Conservation (phyloP, 2,797 vertebrate genomes). For the Centroberyx gerrardi region DNA sequence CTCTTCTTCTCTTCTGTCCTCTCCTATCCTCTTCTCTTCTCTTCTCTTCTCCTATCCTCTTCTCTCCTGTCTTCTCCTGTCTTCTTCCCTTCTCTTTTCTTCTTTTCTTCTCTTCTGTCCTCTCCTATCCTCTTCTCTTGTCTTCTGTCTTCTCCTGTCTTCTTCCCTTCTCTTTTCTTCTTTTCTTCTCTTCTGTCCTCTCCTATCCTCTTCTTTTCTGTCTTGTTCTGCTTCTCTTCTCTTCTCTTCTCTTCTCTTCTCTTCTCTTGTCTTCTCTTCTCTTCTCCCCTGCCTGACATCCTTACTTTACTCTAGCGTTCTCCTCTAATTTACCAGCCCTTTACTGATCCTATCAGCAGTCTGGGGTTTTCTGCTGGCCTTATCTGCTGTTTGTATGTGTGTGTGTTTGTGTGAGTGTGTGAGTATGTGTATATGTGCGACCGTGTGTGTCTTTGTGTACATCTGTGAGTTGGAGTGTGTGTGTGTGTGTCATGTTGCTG, state of each 20-base stretch:
- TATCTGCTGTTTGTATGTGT: constrained; percentile 44
- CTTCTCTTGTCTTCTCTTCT: neutral
- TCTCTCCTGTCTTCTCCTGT: neutral
- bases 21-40: neutral
- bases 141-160: neutral
- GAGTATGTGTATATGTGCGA: constrained; percentile 3
- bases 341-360: constrained; percentile 59
- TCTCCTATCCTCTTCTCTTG: neutral
- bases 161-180: neutral
- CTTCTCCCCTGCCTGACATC: constrained; percentile 31
- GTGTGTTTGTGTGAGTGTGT: constrained; percentile 6
- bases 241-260: neutral
- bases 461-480: constrained; percentile 4
- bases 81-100: neutral
- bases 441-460: neutral
- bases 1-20: neutral
- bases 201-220: neutral
- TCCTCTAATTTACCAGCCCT: constrained; percentile 56
- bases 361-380: constrained; percentile 48
- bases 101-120: neutral
- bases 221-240: constrained; percentile 1
- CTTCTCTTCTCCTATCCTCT: neutral
- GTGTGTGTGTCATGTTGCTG: constrained; percentile 1
- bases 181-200: neutral
- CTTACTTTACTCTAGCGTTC: constrained; percentile 26